Evolutionary conservation across 1,140 invertebrate species (phyloP).

Genomic region (Chionoecetes opilio): DNA sequence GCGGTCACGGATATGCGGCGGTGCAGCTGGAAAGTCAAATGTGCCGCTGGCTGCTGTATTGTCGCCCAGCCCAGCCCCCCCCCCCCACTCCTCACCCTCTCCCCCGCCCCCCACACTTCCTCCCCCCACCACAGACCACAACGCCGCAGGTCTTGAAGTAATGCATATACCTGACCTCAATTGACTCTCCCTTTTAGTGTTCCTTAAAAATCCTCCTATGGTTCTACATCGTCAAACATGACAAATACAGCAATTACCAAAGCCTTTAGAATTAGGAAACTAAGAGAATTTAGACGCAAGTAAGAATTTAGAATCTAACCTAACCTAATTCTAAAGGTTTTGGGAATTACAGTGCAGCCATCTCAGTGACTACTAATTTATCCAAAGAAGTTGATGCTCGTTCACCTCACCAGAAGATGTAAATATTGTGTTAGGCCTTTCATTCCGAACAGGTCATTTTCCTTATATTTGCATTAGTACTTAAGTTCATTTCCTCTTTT

Average conservation of each 20-base stretch:
- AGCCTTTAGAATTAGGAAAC: no score
- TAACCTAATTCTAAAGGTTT: no score
- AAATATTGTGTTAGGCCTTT: not conserved
- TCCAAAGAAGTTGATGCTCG: not conserved
- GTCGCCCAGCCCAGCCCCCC: not conserved
- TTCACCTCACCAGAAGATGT: constrained; percentile 9
- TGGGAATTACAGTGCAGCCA: not conserved
- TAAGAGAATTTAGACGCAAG: no score
- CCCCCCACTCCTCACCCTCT: no score
- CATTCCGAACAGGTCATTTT: no score
- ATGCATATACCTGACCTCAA: not conserved
- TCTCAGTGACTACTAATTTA: not conserved
- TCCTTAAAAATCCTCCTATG: not conserved
- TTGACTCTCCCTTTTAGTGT: constrained; percentile 4
- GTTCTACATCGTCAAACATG: not conserved
- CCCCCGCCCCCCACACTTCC: not conserved
- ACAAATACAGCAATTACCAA: no score
- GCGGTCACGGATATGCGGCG: not conserved
- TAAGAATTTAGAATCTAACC: no score
- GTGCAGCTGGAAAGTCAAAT: not conserved
- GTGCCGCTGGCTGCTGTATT: not conserved
- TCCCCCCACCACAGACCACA: not conserved
- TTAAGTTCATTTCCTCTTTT: no score
- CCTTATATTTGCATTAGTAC: no score
- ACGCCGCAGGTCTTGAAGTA: not conserved